These are phyloP conservation scores for Dallia pectoralis DNA, from an alignment of 2,797 vertebrate species.

Conservation along the genomic window DNA sequence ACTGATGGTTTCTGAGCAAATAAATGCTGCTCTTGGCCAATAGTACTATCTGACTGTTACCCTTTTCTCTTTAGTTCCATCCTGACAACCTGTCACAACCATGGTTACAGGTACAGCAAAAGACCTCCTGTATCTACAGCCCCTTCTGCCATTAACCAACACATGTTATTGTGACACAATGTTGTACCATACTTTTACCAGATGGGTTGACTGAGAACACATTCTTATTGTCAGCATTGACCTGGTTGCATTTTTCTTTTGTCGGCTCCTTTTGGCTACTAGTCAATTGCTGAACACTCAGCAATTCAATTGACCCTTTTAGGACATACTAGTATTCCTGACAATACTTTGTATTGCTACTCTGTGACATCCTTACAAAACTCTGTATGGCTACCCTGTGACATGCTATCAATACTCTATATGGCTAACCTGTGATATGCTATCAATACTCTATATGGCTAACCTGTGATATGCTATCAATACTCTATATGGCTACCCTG, in stretches of 20 bases:
- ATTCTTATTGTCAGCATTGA: background rate
- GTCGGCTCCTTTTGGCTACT: too few relatives aligned
- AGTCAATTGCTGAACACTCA: too few relatives aligned
- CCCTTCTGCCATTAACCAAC: background rate
- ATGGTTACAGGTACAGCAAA: conserved; percentile 43
- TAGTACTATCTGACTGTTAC: conserved; percentile 13
- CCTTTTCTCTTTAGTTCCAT: conserved; percentile 33
- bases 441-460: too few relatives aligned
- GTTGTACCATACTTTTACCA: background rate
- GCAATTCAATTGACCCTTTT: too few relatives aligned
- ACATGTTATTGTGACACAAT: background rate
- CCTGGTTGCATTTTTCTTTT: too few relatives aligned
- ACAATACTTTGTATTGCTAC: background rate
- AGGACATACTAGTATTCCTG: too few relatives aligned
- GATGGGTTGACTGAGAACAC: background rate
- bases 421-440: too few relatives aligned
- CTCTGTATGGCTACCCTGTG: too few relatives aligned
- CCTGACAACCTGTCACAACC: conserved; percentile 11
- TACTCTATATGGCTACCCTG: too few relatives aligned
- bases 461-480: too few relatives aligned
- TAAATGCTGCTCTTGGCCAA: background rate
- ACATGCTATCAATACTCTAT: too few relatives aligned
- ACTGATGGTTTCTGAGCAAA: conserved; percentile 5
- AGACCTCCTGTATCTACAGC: background rate
- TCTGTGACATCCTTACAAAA: too few relatives aligned